Evolutionary conservation across 1,140 invertebrate genomes (phyloP).

Genomic region (Drosophila serrata): DNA sequence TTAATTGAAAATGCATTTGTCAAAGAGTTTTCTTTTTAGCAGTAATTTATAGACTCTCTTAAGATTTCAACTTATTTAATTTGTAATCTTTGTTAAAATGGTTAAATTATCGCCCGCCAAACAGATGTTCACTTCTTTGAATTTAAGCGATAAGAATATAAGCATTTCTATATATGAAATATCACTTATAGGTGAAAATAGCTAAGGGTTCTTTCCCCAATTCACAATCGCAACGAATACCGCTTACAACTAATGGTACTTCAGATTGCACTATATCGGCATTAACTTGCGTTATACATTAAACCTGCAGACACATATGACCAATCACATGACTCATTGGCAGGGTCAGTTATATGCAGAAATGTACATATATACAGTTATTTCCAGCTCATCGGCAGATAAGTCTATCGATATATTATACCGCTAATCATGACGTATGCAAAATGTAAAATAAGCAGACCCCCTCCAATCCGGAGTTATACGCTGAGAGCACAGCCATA

Average conservation of each 20-base stretch:
- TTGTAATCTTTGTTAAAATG: neutral
- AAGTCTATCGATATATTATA: slow-evolving; percentile 28
- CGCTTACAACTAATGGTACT: slow-evolving; percentile 2
- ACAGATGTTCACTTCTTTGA: slow-evolving; percentile 1
- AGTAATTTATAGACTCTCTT: neutral
- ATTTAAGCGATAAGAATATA: neutral
- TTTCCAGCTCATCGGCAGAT: slow-evolving; percentile 42
- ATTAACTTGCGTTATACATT: slow-evolving; percentile 14
- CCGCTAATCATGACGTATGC: slow-evolving; percentile 57
- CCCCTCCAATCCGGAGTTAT: slow-evolving; percentile 1
- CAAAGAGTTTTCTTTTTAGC: no score
- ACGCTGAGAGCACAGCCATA: slow-evolving; percentile 35
- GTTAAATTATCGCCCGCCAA: neutral
- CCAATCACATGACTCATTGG: slow-evolving; percentile 59
- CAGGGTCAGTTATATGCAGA: slow-evolving; percentile 53
- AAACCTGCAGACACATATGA: slow-evolving; percentile 13
- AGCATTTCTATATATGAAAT: neutral
- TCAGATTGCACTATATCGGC: slow-evolving; percentile 25
- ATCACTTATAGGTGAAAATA: neutral
- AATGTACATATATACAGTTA: neutral
- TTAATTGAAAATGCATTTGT: neutral
- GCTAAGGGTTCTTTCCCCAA: slow-evolving; percentile 13
- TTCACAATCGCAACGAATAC: neutral
- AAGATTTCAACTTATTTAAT: neutral
- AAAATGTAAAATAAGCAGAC: slow-evolving; percentile 21